phyloP scores from a whole-genome alignment of 2,888 invertebrate species.

The Scaptomyza flava region DNA sequence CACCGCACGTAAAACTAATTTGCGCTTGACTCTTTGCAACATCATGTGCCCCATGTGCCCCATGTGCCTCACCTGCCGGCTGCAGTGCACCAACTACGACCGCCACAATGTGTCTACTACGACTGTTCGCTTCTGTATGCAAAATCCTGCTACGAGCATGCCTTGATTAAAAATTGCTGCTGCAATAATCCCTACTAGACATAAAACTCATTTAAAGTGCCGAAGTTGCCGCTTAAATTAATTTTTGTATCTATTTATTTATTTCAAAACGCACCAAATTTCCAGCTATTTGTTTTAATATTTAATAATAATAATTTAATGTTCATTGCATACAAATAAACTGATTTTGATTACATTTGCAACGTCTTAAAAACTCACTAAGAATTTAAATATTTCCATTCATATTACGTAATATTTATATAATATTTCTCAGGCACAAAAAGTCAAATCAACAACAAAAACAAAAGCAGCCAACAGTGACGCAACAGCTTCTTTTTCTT shows the following conservation, averaged over 20 bases:
- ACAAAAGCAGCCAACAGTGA: too few relatives aligned
- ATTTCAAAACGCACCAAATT: too few relatives aligned
- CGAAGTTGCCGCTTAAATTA: background rate
- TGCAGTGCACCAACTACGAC: conserved; percentile 56
- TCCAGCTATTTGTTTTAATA: background rate
- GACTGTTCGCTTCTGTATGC: conserved; percentile 91
- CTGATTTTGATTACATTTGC: background rate
- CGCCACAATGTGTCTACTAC: conserved; percentile 86
- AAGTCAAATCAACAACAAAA: background rate
- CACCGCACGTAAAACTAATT: background rate
- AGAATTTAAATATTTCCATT: background rate
- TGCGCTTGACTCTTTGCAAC: conserved; percentile 58
- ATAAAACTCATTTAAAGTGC: background rate
- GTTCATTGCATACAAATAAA: background rate
- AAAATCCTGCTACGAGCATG: conserved; percentile 90
- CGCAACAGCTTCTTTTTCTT: conserved; percentile 2
- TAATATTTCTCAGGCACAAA: background rate
- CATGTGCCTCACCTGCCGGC: conserved; percentile 12
- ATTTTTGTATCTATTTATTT: background rate
- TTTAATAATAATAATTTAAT: background rate
- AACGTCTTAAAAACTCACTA: background rate
- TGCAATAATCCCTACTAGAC: conserved; percentile 86
- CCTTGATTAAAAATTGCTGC: conserved; percentile 90
- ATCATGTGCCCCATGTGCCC: conserved; percentile 1
- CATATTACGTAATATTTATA: background rate